Conservation (phyloP, 1,140 invertebrate genomes). For the Mamestra configurata region DNA sequence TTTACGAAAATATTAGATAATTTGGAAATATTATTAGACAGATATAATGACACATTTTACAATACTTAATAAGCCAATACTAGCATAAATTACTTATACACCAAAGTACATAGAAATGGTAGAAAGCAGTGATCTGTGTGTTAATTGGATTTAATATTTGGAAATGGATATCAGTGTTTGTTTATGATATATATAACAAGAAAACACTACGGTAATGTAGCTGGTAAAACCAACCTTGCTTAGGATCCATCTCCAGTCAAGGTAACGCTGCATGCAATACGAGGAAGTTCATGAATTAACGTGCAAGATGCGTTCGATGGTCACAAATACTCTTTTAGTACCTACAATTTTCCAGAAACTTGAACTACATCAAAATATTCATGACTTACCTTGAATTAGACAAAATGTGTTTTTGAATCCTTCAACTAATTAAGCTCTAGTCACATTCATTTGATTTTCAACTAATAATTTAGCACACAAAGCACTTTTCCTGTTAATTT, state of each 20-base stretch:
- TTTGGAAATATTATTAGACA: too few relatives aligned
- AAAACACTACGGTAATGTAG: conserved; percentile 45
- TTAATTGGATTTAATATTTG: background rate
- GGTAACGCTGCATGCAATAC: conserved; percentile 84
- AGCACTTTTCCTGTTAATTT: background rate
- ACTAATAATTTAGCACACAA: background rate
- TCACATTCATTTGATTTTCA: background rate
- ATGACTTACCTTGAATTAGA: conserved; percentile 33
- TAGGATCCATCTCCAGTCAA: conserved; percentile 81
- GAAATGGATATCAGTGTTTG: conserved; percentile 10
- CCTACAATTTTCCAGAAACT: conserved; percentile 39
- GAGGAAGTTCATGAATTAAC: conserved; percentile 70
- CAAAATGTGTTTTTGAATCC: background rate
- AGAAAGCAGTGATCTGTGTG: background rate
- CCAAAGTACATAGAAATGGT: background rate
- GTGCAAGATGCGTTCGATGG: conserved; percentile 61
- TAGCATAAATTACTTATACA: background rate
- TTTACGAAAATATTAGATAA: too few relatives aligned
- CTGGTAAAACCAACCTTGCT: conserved; percentile 79
- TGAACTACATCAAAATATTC: conserved; percentile 10
- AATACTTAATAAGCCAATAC: background rate
- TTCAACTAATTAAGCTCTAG: background rate
- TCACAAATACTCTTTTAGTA: conserved; percentile 33
- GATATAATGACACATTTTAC: background rate
- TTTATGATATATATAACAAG: conserved; percentile 26